Percentiles rank a stretch among this genome's conserved stretches.
phyloP scores from a whole-genome alignment of 2,888 invertebrate genomes.

The Elmis aenea region DNA sequence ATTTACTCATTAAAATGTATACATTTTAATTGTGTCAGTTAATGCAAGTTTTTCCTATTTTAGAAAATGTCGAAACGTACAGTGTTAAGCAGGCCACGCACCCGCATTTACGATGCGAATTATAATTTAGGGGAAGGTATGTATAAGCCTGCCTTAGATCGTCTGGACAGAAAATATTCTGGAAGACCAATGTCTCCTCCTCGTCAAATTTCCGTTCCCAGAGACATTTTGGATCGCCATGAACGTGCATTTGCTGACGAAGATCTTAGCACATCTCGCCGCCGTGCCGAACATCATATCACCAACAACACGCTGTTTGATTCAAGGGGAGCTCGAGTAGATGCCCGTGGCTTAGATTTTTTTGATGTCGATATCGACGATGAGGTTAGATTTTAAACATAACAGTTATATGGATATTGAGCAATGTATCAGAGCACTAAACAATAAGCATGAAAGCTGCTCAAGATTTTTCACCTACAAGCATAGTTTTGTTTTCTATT shows the following conservation, averaged over 20 bases:
- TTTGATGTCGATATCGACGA: conserved; percentile 49
- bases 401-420: neutral
- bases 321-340: conserved; percentile 55
- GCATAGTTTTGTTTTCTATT: no score
- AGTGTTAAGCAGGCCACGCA: conserved; percentile 58
- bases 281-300: conserved; percentile 48
- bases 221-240: conserved; percentile 43
- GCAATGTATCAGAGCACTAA: no score
- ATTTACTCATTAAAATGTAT: no score
- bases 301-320: conserved; percentile 59
- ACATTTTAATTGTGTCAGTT: no score
- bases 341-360: conserved; percentile 43
- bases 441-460: no score
- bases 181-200: conserved; percentile 47
- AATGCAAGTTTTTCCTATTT: conserved; percentile 12
- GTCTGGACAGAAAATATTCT: conserved; percentile 66
- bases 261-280: conserved; percentile 48
- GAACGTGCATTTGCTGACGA: conserved; percentile 51
- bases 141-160: conserved; percentile 72
- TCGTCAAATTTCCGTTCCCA: conserved; percentile 25
- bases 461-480: no score
- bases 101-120: conserved; percentile 80
- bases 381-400: conserved; percentile 46
- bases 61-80: conserved; percentile 38
- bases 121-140: conserved; percentile 80